Evolutionary conservation across 2,113 vertebrate genomes (phyloP), one percentile per base, ranked within the genome.

Genomic region (Hippocampus comes): DNA sequence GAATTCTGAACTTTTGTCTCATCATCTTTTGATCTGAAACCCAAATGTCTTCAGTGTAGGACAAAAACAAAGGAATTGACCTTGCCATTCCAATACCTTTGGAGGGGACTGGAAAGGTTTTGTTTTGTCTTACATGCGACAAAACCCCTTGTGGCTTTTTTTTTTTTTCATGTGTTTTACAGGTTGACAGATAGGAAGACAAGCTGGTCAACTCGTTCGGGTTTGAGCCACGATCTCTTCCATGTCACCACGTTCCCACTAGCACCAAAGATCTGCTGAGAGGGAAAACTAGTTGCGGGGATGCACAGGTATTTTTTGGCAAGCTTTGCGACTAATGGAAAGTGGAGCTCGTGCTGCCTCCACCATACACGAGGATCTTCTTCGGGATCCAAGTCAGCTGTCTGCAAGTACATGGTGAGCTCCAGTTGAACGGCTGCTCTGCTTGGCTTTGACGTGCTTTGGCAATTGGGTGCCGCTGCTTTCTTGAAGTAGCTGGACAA

Each of bases 401-500:
- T 64, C 63, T 12, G 17, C 38, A 64, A 21, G 63, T 64, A 43
- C 20, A 21, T 64, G 41, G n/a, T 43, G 4, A 64, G 41, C 38
- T 64, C 61, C 38, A 42, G 34, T n/a, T 64, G 38, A 10, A n/a
- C 20, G 18, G 30, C 34, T 1, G 59, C 27, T 18, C 59, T 30
- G 27, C 15, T 30, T 18, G 38, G 34, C 34, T 64, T 41, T 14
- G 20, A 42, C 9, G 18, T 41, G 41, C 10, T 21, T 41, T 10
- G 34, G 34, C 34, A 9, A 34, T 4, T 20, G 8, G 21, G 63
- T 27, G 63, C 34, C 10, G n/a, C 21, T n/a, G 63, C 21, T 12
- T n/a, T 64, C 41, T 43, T 64, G 63, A 64, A 64, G 63, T 43
- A 43, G 41, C 63, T 64, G 20, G 38, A 64, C 38, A 64, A 43